A percentile compares a stretch with the other conserved stretches of the same genome.
Conservation (phyloP, 2,888 invertebrate genomes). For the Magallana nippona region DNA sequence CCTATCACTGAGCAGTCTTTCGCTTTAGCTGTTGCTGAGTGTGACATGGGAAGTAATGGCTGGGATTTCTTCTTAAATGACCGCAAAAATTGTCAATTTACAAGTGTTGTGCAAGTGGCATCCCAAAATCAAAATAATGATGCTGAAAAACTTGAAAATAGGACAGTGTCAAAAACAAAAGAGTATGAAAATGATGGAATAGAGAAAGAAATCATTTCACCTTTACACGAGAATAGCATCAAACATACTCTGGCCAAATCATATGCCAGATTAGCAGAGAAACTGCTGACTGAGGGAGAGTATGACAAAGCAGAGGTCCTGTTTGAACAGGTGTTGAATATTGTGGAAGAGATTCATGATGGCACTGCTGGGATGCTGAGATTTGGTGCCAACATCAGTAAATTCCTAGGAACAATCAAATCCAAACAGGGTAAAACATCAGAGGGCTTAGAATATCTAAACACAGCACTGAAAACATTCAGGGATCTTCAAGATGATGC, state of each 20-base stretch:
- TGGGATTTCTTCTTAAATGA: constrained; percentile 73
- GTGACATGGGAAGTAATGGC: constrained; percentile 68
- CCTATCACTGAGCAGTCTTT: constrained; percentile 69
- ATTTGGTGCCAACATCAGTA: constrained; percentile 72
- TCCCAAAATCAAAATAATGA: constrained; percentile 46
- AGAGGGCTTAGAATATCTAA: constrained; percentile 73
- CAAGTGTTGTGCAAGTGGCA: constrained; percentile 68
- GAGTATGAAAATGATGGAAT: constrained; percentile 42
- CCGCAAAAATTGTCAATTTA: constrained; percentile 67
- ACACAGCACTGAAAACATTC: constrained; percentile 73
- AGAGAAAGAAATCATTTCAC: constrained; percentile 65
- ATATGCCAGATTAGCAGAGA: constrained; percentile 69
- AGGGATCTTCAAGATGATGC: constrained; percentile 71
- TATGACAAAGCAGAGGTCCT: constrained; percentile 70
- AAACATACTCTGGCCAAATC: constrained; percentile 71
- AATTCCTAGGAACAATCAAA: constrained; percentile 74
- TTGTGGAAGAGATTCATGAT: constrained; percentile 74
- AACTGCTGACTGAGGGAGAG: constrained; percentile 69
- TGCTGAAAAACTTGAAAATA: constrained; percentile 38
- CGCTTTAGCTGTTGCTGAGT: constrained; percentile 68
- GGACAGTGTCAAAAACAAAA: constrained; percentile 39
- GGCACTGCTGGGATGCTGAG: constrained; percentile 70
- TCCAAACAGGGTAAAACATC: constrained; percentile 73
- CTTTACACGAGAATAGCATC: constrained; percentile 70
- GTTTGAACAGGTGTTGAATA: constrained; percentile 71